Evolutionary conservation across 1,140 invertebrate species (phyloP), one percentile per base, ranked within the genome.

Genomic region (Cheumatopsyche charites): DNA sequence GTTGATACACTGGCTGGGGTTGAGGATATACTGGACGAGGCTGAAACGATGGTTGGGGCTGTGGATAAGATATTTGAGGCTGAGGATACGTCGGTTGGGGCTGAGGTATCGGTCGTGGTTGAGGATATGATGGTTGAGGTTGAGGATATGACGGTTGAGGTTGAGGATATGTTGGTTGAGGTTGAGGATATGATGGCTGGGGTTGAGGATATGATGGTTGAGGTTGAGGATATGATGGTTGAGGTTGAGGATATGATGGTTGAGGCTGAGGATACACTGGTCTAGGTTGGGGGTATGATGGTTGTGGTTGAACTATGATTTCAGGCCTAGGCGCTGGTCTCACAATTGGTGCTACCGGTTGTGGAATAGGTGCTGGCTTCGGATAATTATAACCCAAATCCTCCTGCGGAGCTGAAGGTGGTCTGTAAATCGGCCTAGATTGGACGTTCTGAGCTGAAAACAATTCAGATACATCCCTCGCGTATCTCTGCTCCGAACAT

Each of bases 391-490:
- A 72, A 11, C 71, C 71, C 13, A 9, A 36, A 41, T 61, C 42
- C 26, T 63, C 65, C 29, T 45, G 29, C n/a, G n/a, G n/a, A n/a
- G n/a, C n/a, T n/a, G n/a, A n/a, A n/a, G n/a, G n/a, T 11, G 17
- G 62, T 43, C 23, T 13, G 43, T 29, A 36, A 4, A 36, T 61
- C 23, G 43, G 36, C 41, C 15, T 74, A 23, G 11, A 12, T 45
- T 55, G 62, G 62, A 23, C 4, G 5, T 41, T 26, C 13, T 15
- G 29, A 21, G 62, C 68, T 13, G 72, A 71, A 42, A 67, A 29
- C 1, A 73, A 61, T 36, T 75, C 71, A 11, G 74, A 71, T 9
- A 73, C 74, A 68, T 75, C 74, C 47, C 74, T 61, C 9, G 41
- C 55, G 36, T 55, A n/a, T 58, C 65, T 71, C 12, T 25, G 4